Evolutionary conservation across 2,113 vertebrate genomes (phyloP), one percentile per base, ranked within the genome.

Genomic region (Pyxicephalus adspersus): DNA sequence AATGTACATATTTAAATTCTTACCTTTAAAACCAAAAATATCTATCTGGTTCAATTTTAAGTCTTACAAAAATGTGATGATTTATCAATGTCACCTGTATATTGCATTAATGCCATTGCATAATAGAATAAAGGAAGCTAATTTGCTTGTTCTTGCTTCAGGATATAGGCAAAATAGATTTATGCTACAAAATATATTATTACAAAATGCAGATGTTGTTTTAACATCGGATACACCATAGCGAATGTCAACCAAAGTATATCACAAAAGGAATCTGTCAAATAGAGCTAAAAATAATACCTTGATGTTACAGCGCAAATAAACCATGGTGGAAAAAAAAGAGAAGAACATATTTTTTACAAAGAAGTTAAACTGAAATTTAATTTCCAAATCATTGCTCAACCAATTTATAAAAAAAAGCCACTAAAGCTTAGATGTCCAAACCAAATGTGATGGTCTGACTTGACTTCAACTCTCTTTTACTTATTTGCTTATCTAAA

Each of bases 111-210:
- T 68, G 26, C 29, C 67, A 67, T 50, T 60, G 23, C 65, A 79
- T 79, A 79, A 68, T 79, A 79, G 60, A 68, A 79, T 79, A 79
- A 79, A 79, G 67, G 45, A 78, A 78, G 76, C 58, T 68, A 79
- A 79, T 79, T 79, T 79, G 65, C 64, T 79, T 79, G 64, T 77
- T 77, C 29, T 77, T 66, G 52, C 77, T 79, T 26, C 64, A 58
- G 77, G 77, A 68, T 19, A 60, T 54, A 79, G 58, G 54, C 61
- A 68, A 79, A 79, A 79, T 58, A 78, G 76, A 67, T 70, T 79
- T 70, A 45, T 79, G 11, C 45, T 68, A 79, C 31, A 60, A 68
- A 79, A 67, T 54, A 34, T 18, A 74, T 74, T 29, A 74, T 74
- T 74, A 58, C 54, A 74, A 74, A 63, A 63, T 76, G 58, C 73